Evolutionary conservation across 2,888 invertebrate species (phyloP).

Genomic region (Parelbella ahira): DNA sequence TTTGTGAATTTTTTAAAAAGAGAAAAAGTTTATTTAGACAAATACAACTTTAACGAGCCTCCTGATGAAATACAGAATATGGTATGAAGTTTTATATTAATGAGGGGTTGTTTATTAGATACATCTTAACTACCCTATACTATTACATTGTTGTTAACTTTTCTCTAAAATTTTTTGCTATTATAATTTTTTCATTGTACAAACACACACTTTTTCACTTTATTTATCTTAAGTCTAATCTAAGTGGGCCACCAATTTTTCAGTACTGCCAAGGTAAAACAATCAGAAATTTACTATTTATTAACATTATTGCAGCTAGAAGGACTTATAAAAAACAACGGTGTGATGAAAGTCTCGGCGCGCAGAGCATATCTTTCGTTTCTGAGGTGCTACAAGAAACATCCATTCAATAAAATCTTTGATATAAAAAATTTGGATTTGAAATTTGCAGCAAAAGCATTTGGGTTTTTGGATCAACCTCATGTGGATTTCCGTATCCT

Average conservation of each 20-base stretch:
- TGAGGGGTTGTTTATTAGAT: too few relatives aligned
- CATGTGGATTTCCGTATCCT: conserved; percentile 92
- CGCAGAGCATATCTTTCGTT: conserved; percentile 97
- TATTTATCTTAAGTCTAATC: too few relatives aligned
- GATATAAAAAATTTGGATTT: conserved; percentile 94
- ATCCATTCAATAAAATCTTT: conserved; percentile 94
- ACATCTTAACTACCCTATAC: too few relatives aligned
- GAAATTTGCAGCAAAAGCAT: conserved; percentile 91
- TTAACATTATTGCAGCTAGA: conserved; percentile 86
- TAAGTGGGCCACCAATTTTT: too few relatives aligned
- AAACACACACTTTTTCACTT: too few relatives aligned
- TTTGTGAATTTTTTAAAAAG: conserved; percentile 94
- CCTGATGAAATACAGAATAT: conserved; percentile 52
- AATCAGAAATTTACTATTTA: too few relatives aligned
- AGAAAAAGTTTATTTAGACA: conserved; percentile 95
- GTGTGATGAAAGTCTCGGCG: conserved; percentile 94
- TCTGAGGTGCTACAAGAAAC: conserved; percentile 96
- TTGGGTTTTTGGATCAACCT: conserved; percentile 96
- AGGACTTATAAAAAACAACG: conserved; percentile 93
- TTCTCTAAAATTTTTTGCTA: too few relatives aligned
- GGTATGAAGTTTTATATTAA: too few relatives aligned
- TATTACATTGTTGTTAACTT: too few relatives aligned
- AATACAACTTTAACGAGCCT: conserved; percentile 79
- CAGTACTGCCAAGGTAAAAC: too few relatives aligned
- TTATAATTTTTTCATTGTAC: too few relatives aligned